Percentiles rank a stretch among this genome's conserved stretches.
Conservation (phyloP, 1,140 invertebrate genomes). For the Leptinotarsa undecemlineata region DNA sequence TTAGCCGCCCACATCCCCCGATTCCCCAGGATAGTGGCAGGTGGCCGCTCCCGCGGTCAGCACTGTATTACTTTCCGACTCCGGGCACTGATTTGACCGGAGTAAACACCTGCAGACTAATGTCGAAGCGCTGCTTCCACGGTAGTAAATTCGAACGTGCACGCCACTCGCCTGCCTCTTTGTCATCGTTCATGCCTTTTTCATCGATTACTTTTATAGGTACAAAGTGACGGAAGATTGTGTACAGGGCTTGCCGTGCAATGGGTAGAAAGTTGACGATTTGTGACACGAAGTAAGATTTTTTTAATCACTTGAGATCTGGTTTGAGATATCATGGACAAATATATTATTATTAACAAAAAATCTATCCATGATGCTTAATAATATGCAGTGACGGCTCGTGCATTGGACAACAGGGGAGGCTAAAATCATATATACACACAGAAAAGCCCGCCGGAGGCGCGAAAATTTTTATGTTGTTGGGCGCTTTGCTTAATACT, state of each 20-base stretch:
- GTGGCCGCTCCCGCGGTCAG: conserved; percentile 47
- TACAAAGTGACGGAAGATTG: not conserved
- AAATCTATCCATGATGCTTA: too few species aligned
- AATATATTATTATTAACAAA: too few species aligned
- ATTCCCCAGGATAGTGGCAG: conserved; percentile 37
- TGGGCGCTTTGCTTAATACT: too few species aligned
- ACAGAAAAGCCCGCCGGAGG: too few species aligned
- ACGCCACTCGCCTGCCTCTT: conserved; percentile 1
- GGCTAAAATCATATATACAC: too few species aligned
- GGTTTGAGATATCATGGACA: too few species aligned
- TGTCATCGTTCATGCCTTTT: not conserved
- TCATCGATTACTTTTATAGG: not conserved
- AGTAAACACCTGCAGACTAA: conserved; percentile 48
- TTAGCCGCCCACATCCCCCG: conserved; percentile 42
- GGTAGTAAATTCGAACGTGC: conserved; percentile 38
- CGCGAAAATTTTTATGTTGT: too few species aligned
- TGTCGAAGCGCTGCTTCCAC: conserved; percentile 44
- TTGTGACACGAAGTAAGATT: not conserved
- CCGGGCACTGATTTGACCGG: conserved; percentile 43
- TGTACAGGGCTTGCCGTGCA: too few species aligned
- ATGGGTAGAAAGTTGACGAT: not conserved
- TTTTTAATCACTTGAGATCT: too few species aligned
- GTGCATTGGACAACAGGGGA: too few species aligned
- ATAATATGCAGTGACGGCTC: too few species aligned
- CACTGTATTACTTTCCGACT: conserved; percentile 52